Percentiles rank a stretch among this genome's conserved stretches.
These are phyloP conservation scores for Anastrepha ludens DNA, from an alignment of 1,140 invertebrate species.

Conservation along the genomic window DNA sequence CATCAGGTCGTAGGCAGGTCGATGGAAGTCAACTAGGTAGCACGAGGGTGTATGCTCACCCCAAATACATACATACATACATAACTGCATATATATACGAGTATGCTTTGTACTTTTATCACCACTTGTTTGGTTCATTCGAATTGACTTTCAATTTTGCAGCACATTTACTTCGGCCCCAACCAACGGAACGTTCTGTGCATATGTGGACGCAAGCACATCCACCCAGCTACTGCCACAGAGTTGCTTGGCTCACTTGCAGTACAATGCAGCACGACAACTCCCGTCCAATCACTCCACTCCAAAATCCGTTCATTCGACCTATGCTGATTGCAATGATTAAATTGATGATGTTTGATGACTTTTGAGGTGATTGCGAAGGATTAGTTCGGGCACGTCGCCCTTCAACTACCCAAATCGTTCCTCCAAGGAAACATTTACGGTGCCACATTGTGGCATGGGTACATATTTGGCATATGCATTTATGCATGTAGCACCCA, in stretches of 20 bases:
- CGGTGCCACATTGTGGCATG: slow-evolving; percentile 4
- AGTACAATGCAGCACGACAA: neutral
- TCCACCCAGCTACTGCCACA: neutral
- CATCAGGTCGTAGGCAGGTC: no score
- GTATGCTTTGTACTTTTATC: neutral
- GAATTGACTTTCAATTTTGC: slow-evolving; percentile 69
- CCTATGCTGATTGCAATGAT: slow-evolving; percentile 59
- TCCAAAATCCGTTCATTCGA: slow-evolving; percentile 45
- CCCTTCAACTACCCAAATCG: slow-evolving; percentile 11
- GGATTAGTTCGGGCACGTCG: slow-evolving; percentile 30
- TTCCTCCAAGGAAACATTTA: neutral
- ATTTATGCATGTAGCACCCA: neutral
- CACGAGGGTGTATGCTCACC: neutral
- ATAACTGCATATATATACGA: neutral
- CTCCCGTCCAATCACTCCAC: slow-evolving; percentile 30
- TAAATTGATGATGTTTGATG: slow-evolving; percentile 74
- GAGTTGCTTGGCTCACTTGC: neutral
- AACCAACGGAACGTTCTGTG: neutral
- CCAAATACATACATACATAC: neutral
- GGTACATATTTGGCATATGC: neutral
- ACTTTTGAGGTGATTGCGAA: slow-evolving; percentile 71
- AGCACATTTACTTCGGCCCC: slow-evolving; percentile 58
- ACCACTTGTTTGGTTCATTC: slow-evolving; percentile 57
- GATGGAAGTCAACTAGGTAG: neutral
- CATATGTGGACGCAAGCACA: slow-evolving; percentile 52